These are phyloP conservation scores for Antennarius maculatus DNA, from an alignment of 2,797 vertebrate species.

Conservation along the genomic window DNA sequence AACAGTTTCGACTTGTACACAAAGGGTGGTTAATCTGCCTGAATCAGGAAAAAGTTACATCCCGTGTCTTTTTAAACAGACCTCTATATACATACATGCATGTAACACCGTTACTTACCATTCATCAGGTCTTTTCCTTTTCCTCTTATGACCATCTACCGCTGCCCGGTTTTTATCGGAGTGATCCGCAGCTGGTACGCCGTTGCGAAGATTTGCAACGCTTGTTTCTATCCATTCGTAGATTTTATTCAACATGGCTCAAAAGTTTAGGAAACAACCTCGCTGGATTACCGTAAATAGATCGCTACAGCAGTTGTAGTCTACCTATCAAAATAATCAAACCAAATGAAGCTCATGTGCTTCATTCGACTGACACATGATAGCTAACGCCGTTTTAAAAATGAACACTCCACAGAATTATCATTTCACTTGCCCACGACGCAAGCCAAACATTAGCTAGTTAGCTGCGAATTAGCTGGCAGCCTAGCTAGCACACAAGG, in stretches of 20 bases:
- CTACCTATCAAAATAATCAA: slow-evolving; percentile 54
- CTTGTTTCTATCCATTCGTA: slow-evolving; percentile 83
- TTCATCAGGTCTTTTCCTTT: slow-evolving; percentile 73
- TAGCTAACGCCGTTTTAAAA: slow-evolving; percentile 45
- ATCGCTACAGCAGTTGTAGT: slow-evolving; percentile 32
- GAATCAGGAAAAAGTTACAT: neutral
- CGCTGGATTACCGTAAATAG: slow-evolving; percentile 24
- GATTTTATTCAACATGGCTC: slow-evolving; percentile 84
- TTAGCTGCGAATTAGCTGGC: slow-evolving; percentile 51
- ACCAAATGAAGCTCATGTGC: slow-evolving; percentile 40
- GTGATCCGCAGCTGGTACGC: slow-evolving; percentile 66
- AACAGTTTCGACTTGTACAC: neutral
- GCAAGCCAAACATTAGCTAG: slow-evolving; percentile 51
- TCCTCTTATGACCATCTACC: slow-evolving; percentile 44
- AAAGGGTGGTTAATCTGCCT: fast-evolving
- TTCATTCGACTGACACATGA: slow-evolving; percentile 63
- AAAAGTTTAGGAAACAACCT: slow-evolving; percentile 49
- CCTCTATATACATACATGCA: neutral
- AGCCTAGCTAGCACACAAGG: slow-evolving; percentile 61
- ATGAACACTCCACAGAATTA: slow-evolving; percentile 36
- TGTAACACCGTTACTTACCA: slow-evolving; percentile 55
- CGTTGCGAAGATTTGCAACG: slow-evolving; percentile 79
- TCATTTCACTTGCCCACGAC: slow-evolving; percentile 42
- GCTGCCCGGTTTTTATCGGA: slow-evolving; percentile 44
- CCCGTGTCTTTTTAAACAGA: slow-evolving; percentile 11